Base-by-base conservation (phyloP, 2,113 vertebrate genomes). In the Nibea coibor region DNA sequence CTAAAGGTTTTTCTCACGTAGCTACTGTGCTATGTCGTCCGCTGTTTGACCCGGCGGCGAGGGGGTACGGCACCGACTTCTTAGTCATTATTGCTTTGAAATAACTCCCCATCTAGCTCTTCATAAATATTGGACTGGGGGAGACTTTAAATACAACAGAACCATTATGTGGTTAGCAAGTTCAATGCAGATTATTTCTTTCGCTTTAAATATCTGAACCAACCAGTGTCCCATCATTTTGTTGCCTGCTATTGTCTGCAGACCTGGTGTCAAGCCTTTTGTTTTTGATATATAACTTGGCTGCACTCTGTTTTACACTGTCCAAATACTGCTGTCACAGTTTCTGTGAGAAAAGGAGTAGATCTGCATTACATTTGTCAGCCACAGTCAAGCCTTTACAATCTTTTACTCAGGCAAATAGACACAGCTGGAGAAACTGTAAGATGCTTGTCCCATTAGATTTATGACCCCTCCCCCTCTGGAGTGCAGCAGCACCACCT, bases 391-490 rank as follows among this genome's bases (percentile, higher is more conserved):
- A 82, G 71, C 68, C 71, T 75, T 81, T 76, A 66, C 56, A 62
- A 59, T 80, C 74, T 78, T 86, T 91, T 47, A 75, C 75, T 82
- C 74, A 31, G 54, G 62, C 59, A 89, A 88, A 87, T 80, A 78
- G 77, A 77, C 22, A 11, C 68, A 74, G 82, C 82, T 78, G 83
- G 86, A 78, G 76, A 80, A 88, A 68, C 62, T 61, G 66, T 70
- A 76, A 72, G 82, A 78, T 59, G 72, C 73, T 83, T 76, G 74
- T 83, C 81, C 83, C 70, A 82, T 90, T 86, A 82, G 86, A 92
- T 92, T 81, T 88, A 91, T 90, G 75, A 76, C 85, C 87, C 68
- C 74, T 48, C 71, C 81, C 84, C 79, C 69, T 54, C 66, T 78
- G 75, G 83, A 75, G 67, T 77, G 73, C 50, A 69, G 86, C 75